These are phyloP conservation scores for Eupithecia vulgata DNA, from an alignment of 2,888 invertebrate species.

Conservation along the genomic window DNA sequence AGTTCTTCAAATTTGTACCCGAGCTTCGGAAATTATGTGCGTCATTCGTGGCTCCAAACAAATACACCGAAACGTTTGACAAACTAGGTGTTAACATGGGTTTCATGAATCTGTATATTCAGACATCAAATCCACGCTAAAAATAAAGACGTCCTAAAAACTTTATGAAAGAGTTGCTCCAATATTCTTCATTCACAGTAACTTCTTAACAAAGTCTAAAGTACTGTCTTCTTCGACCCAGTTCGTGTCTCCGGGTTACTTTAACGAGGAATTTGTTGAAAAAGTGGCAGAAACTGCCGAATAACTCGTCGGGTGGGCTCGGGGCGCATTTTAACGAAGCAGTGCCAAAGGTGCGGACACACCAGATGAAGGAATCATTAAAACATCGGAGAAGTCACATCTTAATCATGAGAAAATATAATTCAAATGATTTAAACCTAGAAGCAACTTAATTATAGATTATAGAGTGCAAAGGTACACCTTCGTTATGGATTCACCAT, in stretches of 20 bases:
- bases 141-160: constrained; percentile 2
- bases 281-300: constrained; percentile 59
- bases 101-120: not conserved
- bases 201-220: constrained; percentile 23
- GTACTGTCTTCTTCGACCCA: constrained; percentile 30
- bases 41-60: not conserved
- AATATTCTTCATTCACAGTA: constrained; percentile 24
- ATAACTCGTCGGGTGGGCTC: constrained; percentile 52
- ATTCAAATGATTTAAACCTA: not conserved
- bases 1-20: not conserved
- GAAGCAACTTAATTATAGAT: not conserved
- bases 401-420: not conserved
- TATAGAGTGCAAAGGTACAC: not conserved
- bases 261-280: constrained; percentile 55
- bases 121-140: not conserved
- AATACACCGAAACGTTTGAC: not conserved
- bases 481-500: not conserved
- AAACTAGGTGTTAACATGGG: not conserved
- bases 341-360: constrained; percentile 34
- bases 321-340: constrained; percentile 63
- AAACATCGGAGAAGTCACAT: not conserved
- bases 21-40: not conserved
- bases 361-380: constrained; percentile 13
- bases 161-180: constrained; percentile 9
- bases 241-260: constrained; percentile 33